Percentiles rank a stretch among this genome's conserved stretches.
These are phyloP conservation scores for Cygnus buccinator DNA, from an alignment of 2,113 vertebrate genomes.

Conservation along the genomic window DNA sequence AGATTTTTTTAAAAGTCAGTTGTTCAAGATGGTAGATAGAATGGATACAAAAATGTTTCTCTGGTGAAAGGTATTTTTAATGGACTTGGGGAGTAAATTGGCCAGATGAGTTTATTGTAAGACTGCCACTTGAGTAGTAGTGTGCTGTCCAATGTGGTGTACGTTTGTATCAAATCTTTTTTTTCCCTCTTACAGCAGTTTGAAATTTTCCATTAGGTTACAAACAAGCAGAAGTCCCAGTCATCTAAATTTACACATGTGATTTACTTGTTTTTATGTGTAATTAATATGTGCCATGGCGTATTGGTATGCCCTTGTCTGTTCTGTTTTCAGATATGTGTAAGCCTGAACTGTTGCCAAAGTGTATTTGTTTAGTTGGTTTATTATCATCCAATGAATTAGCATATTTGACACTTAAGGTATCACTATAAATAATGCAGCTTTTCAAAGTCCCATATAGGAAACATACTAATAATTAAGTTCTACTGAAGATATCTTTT, in stretches of 20 bases:
- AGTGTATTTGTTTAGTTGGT: not conserved
- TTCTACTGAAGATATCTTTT: not conserved
- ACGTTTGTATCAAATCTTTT: not conserved
- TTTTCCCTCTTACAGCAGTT: not conserved
- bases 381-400: not conserved
- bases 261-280: not conserved
- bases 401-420: not conserved
- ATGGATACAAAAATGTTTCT: not conserved
- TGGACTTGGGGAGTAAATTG: not conserved
- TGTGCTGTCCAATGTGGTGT: not conserved
- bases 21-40: not conserved
- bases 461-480: not conserved
- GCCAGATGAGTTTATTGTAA: not conserved
- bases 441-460: not conserved
- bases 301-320: not conserved
- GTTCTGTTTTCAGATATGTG: not conserved
- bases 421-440: not conserved
- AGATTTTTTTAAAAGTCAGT: not conserved
- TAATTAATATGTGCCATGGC: not conserved
- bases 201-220: not conserved
- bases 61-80: not conserved
- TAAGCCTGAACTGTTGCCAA: not conserved
- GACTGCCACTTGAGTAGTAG: not conserved
- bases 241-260: not conserved
- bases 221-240: not conserved